A percentile compares a stretch with the other conserved stretches of the same genome.
Evolutionary conservation across 2,797 vertebrate genomes (phyloP).

Genomic region (Remorina albescens): DNA sequence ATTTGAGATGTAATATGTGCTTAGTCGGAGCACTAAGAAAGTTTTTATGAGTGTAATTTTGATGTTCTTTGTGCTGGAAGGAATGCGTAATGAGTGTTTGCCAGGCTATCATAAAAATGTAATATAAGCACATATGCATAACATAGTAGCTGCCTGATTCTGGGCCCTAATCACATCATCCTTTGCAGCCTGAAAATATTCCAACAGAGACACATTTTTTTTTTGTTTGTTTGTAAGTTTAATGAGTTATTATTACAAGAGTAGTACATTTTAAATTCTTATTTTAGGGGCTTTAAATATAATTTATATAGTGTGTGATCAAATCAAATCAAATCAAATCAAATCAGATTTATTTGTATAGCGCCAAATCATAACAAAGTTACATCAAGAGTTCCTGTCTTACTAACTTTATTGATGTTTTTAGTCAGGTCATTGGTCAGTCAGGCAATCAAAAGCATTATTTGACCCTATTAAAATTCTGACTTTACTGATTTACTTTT

Average conservation of each 20-base stretch:
- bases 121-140: slow-evolving; percentile 36
- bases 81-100: slow-evolving; percentile 33
- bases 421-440: neutral
- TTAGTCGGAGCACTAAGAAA: slow-evolving; percentile 33
- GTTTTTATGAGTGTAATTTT: slow-evolving; percentile 44
- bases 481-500: too few relatives aligned
- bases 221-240: neutral
- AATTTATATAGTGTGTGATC: too few relatives aligned
- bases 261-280: neutral
- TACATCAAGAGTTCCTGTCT: too few relatives aligned
- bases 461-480: neutral
- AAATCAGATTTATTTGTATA: too few relatives aligned
- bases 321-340: too few relatives aligned
- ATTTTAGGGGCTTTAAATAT: neutral
- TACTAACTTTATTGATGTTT: too few relatives aligned
- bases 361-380: too few relatives aligned
- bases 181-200: slow-evolving; percentile 6
- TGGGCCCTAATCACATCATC: slow-evolving; percentile 23
- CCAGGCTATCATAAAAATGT: slow-evolving; percentile 34
- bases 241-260: neutral
- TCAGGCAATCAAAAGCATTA: neutral
- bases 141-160: slow-evolving; percentile 9
- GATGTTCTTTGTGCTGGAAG: slow-evolving; percentile 34
- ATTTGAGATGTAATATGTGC: slow-evolving; percentile 40
- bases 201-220: slow-evolving; percentile 3